Conservation (phyloP, 2,888 invertebrate species). For the Tenthredo notha region DNA sequence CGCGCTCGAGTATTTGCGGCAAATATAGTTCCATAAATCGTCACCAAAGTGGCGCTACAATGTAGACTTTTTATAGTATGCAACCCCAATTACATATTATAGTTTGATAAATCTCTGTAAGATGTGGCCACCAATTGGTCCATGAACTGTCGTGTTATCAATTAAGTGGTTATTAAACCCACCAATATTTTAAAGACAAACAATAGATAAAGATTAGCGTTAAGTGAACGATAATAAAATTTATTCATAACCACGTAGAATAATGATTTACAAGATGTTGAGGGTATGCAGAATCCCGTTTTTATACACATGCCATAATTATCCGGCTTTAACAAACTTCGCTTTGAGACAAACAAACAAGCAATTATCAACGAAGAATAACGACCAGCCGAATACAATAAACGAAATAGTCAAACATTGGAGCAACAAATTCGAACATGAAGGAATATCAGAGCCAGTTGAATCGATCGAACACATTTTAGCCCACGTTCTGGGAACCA, state of each 20-base stretch:
- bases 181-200: not conserved
- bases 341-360: not conserved
- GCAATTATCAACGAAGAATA: not conserved
- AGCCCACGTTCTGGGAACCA: constrained; percentile 80
- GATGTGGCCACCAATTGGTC: not conserved
- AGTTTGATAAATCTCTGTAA: not conserved
- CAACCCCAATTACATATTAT: not conserved
- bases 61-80: no score
- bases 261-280: not conserved
- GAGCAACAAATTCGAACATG: constrained; percentile 77
- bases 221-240: not conserved
- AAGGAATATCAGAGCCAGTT: constrained; percentile 80
- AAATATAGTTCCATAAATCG: not conserved
- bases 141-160: not conserved
- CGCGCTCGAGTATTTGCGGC: not conserved
- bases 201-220: not conserved
- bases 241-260: not conserved
- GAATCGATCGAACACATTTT: constrained; percentile 82
- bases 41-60: not conserved
- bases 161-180: not conserved
- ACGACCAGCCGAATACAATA: constrained; percentile 60
- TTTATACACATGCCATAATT: not conserved
- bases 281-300: not conserved
- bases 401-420: constrained; percentile 75
- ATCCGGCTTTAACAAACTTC: not conserved